Base-by-base conservation (phyloP, 2,797 vertebrate genomes). In the Bufotes viridis region DNA sequence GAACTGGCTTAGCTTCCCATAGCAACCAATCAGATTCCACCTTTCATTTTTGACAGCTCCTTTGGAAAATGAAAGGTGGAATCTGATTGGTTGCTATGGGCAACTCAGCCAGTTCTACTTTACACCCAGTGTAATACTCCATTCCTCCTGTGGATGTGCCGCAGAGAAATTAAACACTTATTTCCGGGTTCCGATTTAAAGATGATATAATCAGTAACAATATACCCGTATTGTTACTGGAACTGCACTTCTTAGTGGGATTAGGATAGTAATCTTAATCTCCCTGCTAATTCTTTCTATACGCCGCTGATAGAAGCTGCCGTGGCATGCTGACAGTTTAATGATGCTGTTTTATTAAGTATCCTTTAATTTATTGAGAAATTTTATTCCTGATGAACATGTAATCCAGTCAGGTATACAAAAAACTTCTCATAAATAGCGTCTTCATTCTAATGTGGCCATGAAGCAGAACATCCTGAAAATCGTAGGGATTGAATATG, bases 261-360 rank as follows among this genome's bases (percentile, higher is more conserved):
- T 0, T 22, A 18, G 15, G 4, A 53, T 15, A 10, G 49, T 24
- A n/a, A 24, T 0, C 51, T 53, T 11, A 75, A 51, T 1, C 42
- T 75, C 20, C 67, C 26, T 34, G 67, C 67, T 12, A 75, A 74
- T 74, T 42, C 70, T 55, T 75, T 76, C 51, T 76, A 14, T 76
- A 24, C 4, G 5, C 74, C 53, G 20, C 74, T 5, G 72, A n/a
- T 20, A 51, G 18, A 75, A 51, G 72, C 72, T 53, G 72, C 13
- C 29, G 8, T 51, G 22, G n/a, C 1, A 1, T 22, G 0, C 17
- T 74, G 17, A 34, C 70, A 42, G 20, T 10, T 20, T 49, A 42
- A 49, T n/a, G 29, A 53, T 53, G 11, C 22, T 55, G 6, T n/a
- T 76, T 76, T 24, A 24, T 53, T n/a, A 15, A 24, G 13, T 14